Conservation (phyloP, 2,888 invertebrate species). For the Metalampra italica region DNA sequence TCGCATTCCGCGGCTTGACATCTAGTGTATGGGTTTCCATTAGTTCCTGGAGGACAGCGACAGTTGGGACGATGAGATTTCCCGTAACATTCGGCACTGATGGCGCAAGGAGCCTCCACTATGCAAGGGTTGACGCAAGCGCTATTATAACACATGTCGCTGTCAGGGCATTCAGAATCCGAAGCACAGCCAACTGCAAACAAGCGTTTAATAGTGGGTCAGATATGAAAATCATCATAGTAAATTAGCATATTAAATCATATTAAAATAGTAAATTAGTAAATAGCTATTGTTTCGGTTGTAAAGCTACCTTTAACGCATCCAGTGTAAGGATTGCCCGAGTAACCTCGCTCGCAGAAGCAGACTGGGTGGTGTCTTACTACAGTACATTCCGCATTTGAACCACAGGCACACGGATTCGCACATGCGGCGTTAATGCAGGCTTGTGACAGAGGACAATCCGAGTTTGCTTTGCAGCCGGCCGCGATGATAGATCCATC, state of each 20-base stretch:
- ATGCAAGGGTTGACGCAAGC: slow-evolving; percentile 91
- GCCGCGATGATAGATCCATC: slow-evolving; percentile 73
- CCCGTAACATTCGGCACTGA: slow-evolving; percentile 91
- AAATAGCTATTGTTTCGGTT: no score
- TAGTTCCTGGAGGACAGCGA: slow-evolving; percentile 85
- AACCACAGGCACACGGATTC: slow-evolving; percentile 91
- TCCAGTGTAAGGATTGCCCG: slow-evolving; percentile 90
- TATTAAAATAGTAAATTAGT: no score
- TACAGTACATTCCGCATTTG: slow-evolving; percentile 89
- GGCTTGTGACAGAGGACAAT: slow-evolving; percentile 89
- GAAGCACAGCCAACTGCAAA: slow-evolving; percentile 88
- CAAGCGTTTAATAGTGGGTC: slow-evolving; percentile 10
- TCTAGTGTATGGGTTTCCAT: slow-evolving; percentile 88
- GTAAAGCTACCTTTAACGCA: slow-evolving; percentile 82
- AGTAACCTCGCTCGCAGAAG: slow-evolving; percentile 88
- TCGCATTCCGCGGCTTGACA: slow-evolving; percentile 89
- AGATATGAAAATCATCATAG: neutral
- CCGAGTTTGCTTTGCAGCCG: slow-evolving; percentile 88
- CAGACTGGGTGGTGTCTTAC: slow-evolving; percentile 92
- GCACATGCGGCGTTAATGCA: slow-evolving; percentile 90
- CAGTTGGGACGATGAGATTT: slow-evolving; percentile 88
- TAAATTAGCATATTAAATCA: no score
- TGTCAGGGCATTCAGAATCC: slow-evolving; percentile 88
- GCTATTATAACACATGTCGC: slow-evolving; percentile 89
- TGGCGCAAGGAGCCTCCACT: slow-evolving; percentile 87